Evolutionary conservation across 2,113 vertebrate species (phyloP), one percentile per base, ranked within the genome.

Genomic region (Colaptes auratus): DNA sequence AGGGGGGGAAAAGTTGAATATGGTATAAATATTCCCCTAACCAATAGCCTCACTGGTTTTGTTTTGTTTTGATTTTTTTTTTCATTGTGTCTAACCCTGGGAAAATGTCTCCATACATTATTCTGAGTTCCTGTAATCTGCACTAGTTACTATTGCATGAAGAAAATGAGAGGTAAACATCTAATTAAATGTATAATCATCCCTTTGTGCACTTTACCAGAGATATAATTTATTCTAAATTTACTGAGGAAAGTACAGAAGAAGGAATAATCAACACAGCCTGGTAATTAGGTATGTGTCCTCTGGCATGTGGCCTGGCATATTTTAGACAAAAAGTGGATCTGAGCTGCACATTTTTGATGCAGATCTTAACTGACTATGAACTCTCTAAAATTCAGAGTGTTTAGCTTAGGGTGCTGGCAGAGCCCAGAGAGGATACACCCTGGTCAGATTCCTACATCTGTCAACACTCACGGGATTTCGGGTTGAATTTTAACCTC

Each of bases 141-240:
- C 69, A 85, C 84, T 80, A 87, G 85, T 93, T 94, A 93, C 75
- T 53, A 66, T 33, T 95, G 69, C 76, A 94, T 21, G 71, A 95
- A 96, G 86, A 93, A 93, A 91, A 93, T 0, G 7, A 95, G 89
- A 96, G 90, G 91, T 91, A 96, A 96, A 96, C 96, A 97, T 96
- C 86, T 94, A 95, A 96, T 97, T 97, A 97, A 93, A 79, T 86
- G 91, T 91, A 95, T 91, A 97, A 96, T 96, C 95, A 97, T 89
- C 58, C 90, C 67, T 84, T 91, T 92, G 86, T 77, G 39, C 84
- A 96, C 89, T 96, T 96, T 96, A 70, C 78, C 89, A 94, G 96
- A 97, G 95, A 97, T 97, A 92, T 95, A 96, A 96, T 95, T 97
- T 96, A 82, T 86, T 97, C 53, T 96, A 97, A 97, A 97, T 97